These are phyloP conservation scores for Garra rufa DNA, from an alignment of 2,113 vertebrate species.

Conservation along the genomic window DNA sequence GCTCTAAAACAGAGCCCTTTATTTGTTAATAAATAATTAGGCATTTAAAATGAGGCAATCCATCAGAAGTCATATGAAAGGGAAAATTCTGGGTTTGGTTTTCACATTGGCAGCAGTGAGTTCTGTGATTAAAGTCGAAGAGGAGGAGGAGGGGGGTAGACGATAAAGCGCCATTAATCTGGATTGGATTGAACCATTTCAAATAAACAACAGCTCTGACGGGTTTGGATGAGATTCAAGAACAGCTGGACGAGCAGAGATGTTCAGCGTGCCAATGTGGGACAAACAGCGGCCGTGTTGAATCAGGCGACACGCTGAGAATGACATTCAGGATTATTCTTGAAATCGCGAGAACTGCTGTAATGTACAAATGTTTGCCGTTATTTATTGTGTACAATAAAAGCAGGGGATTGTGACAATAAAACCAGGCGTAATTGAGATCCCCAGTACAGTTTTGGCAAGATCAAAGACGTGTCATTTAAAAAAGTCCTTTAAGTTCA, in stretches of 20 bases:
- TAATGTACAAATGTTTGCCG: not conserved
- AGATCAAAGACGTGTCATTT: slow-evolving; percentile 1
- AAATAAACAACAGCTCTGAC: slow-evolving; percentile 7
- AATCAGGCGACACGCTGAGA: not conserved
- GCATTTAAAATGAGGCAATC: not conserved
- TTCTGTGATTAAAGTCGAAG: slow-evolving; percentile 28
- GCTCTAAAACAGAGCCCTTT: not conserved
- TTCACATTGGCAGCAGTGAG: slow-evolving; percentile 8
- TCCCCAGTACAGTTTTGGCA: slow-evolving; percentile 17
- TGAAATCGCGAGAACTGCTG: not conserved
- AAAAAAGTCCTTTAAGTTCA: slow-evolving; percentile 17
- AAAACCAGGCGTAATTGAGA: not conserved
- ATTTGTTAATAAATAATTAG: not conserved
- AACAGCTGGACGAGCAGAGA: slow-evolving; percentile 37
- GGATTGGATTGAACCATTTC: slow-evolving; percentile 41
- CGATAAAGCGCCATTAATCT: slow-evolving; percentile 30
- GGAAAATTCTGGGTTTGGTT: slow-evolving; percentile 2
- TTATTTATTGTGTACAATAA: slow-evolving; percentile 32
- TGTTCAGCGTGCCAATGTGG: slow-evolving; percentile 1
- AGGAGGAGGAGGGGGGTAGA: not conserved
- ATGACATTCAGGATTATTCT: not conserved
- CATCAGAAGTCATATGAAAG: not conserved
- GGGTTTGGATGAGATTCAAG: slow-evolving; percentile 29
- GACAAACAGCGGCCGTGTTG: slow-evolving; percentile 9
- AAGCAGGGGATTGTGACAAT: slow-evolving; percentile 1